A percentile compares a stretch with the other conserved stretches of the same genome.
Conservation (phyloP, 2,113 vertebrate species). For the Cottus gobio region DNA sequence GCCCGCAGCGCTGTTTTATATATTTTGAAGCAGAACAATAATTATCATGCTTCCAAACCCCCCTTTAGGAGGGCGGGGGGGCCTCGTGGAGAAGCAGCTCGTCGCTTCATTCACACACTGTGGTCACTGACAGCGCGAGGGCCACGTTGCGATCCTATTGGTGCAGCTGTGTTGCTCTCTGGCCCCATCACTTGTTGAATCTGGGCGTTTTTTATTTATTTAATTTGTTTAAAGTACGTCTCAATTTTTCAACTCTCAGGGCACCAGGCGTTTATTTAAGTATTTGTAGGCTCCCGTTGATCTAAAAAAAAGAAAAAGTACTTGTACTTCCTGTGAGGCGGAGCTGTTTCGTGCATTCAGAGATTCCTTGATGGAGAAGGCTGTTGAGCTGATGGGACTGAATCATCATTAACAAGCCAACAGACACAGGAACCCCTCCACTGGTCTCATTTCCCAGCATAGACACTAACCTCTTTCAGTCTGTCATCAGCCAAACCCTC, state of each 20-base stretch:
- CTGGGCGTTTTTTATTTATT: not conserved
- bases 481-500: constrained; percentile 71
- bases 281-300: not conserved
- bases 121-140: too few relatives aligned
- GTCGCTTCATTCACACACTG: constrained; percentile 7
- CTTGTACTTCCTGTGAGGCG: not conserved
- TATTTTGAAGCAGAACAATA: constrained; percentile 3
- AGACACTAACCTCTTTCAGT: constrained; percentile 82
- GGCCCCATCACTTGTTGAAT: constrained; percentile 45
- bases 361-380: constrained; percentile 67
- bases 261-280: not conserved
- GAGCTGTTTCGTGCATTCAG: constrained; percentile 29
- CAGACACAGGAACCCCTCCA: constrained; percentile 72
- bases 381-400: constrained; percentile 80
- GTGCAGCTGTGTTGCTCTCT: not conserved
- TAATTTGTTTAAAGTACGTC: too few relatives aligned
- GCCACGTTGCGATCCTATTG: constrained; percentile 24
- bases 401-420: constrained; percentile 81
- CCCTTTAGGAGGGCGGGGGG: too few relatives aligned
- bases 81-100: not conserved
- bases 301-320: not conserved
- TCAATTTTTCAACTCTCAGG: too few relatives aligned
- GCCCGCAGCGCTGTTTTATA: not conserved
- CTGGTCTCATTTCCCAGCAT: constrained; percentile 80
- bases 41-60: not conserved